These are phyloP conservation scores for Dipus sagitta DNA, from an alignment of 2,797 vertebrate genomes.

Conservation along the genomic window DNA sequence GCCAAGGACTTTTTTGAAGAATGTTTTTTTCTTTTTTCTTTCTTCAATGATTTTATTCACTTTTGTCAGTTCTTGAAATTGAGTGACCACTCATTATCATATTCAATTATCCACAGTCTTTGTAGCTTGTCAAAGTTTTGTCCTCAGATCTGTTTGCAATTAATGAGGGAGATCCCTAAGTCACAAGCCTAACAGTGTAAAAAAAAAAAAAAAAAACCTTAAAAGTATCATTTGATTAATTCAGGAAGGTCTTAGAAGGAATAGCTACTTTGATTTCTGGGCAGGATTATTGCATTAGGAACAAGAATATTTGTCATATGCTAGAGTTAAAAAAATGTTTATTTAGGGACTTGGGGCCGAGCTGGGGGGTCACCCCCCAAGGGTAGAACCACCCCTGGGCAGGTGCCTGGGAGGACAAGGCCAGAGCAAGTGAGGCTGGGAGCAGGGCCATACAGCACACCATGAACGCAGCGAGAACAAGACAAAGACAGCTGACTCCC, in stretches of 20 bases:
- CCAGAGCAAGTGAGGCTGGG: too few relatives aligned
- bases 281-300: background rate
- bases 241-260: conserved; percentile 25
- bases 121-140: conserved; percentile 16
- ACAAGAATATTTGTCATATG: conserved; percentile 28
- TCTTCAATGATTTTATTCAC: conserved; percentile 48
- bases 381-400: too few relatives aligned
- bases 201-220: background rate
- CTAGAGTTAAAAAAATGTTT: conserved; percentile 25
- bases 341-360: background rate
- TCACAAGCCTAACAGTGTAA: conserved; percentile 3
- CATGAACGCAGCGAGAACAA: too few relatives aligned
- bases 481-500: too few relatives aligned
- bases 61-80: conserved; percentile 51
- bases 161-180: conserved; percentile 8
- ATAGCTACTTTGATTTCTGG: conserved; percentile 3
- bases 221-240: conserved; percentile 42
- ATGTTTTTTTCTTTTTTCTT: conserved; percentile 9
- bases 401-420: too few relatives aligned
- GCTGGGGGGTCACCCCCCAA: too few relatives aligned
- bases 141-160: background rate
- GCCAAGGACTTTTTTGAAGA: conserved; percentile 44
- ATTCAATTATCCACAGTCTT: background rate
- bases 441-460: too few relatives aligned
- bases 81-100: background rate